Conservation (phyloP, 1,140 invertebrate genomes). For the Drosophila bocki region DNA sequence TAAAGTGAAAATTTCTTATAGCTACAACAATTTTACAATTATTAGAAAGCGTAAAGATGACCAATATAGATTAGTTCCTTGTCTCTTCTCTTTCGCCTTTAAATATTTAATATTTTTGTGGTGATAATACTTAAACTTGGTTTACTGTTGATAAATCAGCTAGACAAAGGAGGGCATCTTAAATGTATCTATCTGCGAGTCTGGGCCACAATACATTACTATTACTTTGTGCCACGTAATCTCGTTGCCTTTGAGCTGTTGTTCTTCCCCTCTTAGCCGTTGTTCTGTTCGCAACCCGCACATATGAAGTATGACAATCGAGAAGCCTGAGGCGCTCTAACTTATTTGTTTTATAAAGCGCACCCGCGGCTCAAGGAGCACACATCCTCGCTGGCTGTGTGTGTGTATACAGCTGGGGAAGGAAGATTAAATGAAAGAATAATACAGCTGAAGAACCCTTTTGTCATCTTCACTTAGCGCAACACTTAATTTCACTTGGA, state of each 20-base stretch:
- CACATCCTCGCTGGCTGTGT: conserved; percentile 11
- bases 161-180: conserved; percentile 5
- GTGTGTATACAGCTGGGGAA: conserved; percentile 45
- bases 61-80: neutral
- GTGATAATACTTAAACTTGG: neutral
- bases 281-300: conserved; percentile 40
- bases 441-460: conserved; percentile 82
- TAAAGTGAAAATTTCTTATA: neutral
- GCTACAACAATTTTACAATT: neutral
- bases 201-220: conserved; percentile 9
- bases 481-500: conserved; percentile 81
- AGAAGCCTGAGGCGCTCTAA: conserved; percentile 65
- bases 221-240: conserved; percentile 38
- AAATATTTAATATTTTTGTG: neutral
- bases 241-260: conserved; percentile 42
- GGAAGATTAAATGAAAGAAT: conserved; percentile 80
- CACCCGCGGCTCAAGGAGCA: conserved; percentile 63
- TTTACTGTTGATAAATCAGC: conserved; percentile 13
- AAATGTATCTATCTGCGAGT: conserved; percentile 7
- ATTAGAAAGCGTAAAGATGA: neutral
- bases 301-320: conserved; percentile 69
- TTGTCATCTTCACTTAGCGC: conserved; percentile 82
- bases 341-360: conserved; percentile 82
- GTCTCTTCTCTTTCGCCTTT: neutral
- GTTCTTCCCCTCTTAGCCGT: neutral